These are phyloP conservation scores for Ophion ellenae DNA, from an alignment of 2,888 invertebrate species.

Conservation along the genomic window DNA sequence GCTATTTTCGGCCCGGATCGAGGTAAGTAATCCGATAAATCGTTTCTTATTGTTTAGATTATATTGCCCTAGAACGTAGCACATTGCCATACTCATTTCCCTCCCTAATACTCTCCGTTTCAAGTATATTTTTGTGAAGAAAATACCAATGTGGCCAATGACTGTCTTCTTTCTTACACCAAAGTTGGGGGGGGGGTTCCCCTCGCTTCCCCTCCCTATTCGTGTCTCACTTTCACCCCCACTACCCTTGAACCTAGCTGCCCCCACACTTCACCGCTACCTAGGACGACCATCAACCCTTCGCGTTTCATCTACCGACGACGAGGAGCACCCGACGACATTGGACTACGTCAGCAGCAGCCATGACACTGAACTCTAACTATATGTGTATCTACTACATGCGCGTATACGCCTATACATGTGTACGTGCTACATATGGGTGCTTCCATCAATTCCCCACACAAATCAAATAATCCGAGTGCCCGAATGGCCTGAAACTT, in stretches of 20 bases:
- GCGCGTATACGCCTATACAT: not conserved
- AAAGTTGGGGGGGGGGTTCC: not conserved
- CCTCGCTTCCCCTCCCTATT: slow-evolving; percentile 14
- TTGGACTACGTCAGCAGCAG: slow-evolving; percentile 64
- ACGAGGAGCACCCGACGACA: slow-evolving; percentile 51
- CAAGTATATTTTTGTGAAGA: not conserved
- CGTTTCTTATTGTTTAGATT: no score
- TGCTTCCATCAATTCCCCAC: not conserved
- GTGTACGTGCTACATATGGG: slow-evolving; percentile 2
- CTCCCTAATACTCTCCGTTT: not conserved
- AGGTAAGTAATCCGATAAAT: no score
- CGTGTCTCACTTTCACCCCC: slow-evolving; percentile 30
- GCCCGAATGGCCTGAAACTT: not conserved
- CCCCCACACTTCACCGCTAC: slow-evolving; percentile 39
- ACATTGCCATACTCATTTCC: no score
- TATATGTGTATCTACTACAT: slow-evolving; percentile 7
- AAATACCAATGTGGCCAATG: slow-evolving; percentile 22
- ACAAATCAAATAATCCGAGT: not conserved
- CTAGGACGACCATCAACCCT: slow-evolving; percentile 43
- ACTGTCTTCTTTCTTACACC: not conserved
- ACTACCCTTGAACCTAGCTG: slow-evolving; percentile 37
- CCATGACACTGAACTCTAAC: slow-evolving; percentile 59
- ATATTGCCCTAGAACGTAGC: no score
- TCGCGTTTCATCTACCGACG: slow-evolving; percentile 45
- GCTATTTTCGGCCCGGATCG: no score